Evolutionary conservation across 1,140 invertebrate species (phyloP), one percentile per base, ranked within the genome.

Genomic region (Lordiphosa mommai): DNA sequence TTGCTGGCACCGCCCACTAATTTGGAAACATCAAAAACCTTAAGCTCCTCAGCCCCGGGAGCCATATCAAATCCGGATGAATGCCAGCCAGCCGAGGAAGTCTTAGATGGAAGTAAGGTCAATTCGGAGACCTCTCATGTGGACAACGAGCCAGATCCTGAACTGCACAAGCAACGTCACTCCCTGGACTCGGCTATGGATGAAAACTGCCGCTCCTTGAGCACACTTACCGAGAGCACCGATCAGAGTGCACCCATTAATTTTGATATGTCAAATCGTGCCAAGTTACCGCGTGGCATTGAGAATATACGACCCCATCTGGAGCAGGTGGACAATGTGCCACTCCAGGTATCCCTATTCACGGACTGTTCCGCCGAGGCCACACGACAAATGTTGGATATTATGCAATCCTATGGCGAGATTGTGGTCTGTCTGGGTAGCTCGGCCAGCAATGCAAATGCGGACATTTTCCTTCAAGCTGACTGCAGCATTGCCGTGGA

Each of bases 281-380:
- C 98, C 1, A 98, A 98, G 90, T 90, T 99, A 50, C 98, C 98
- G 0, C 92, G 96, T 46, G 98, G 98, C 23, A 99, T 99, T 63
- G 96, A 99, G 73, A 98, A 99, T 89, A 99, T 99, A 61, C 92
- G 97, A 14, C 97, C 97, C 0, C 98, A 99, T 89, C 93, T 99
- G 51, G 95, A 98, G 88, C 92, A 95, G 68, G 96, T 99, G 65
- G 98, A 99, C 88, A 99, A 99, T 91, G 98, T 99, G 29, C 98
- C 98, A 1, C 89, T 99, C 7, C 91, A 98, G 34, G 98, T 99
- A 1, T 98, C 97, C 0, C 91, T 99, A 0, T 99, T 99, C 86
- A 99, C 98, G 1, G 98, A 99, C 89, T 99, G 98, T 89, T 97
- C 95, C 4, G 93, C 96, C 6, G 90, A 93, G 77, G 96, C 95